phyloP scores from a whole-genome alignment of 2,797 vertebrate species.

The Etheostoma nigrum region DNA sequence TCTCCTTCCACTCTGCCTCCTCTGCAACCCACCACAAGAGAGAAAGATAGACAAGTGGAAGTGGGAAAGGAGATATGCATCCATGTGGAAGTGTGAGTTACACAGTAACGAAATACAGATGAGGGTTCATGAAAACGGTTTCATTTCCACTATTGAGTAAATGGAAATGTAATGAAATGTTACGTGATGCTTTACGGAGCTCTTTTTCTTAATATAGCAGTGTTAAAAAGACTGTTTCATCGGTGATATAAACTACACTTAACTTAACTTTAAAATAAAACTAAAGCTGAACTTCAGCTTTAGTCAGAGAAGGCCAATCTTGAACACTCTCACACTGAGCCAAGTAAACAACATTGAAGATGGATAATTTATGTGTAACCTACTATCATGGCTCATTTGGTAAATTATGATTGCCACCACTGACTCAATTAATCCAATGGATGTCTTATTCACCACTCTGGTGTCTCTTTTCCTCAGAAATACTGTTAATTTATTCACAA shows the following conservation, averaged over 20 bases:
- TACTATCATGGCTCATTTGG: background rate
- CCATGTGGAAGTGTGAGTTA: constrained; percentile 34
- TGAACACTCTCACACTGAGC: background rate
- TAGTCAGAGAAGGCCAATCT: background rate
- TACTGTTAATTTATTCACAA: background rate
- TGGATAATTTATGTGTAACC: background rate
- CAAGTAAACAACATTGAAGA: background rate
- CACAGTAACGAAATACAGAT: constrained; percentile 37
- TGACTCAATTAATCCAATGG: background rate
- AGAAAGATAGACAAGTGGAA: constrained; percentile 9
- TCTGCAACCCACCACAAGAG: constrained; percentile 32
- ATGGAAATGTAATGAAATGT: background rate
- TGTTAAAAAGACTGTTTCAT: constrained; percentile 5
- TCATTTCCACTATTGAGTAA: background rate
- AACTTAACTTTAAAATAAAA: constrained; percentile 1
- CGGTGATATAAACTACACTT: background rate
- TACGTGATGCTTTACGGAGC: background rate
- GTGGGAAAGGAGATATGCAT: constrained; percentile 30
- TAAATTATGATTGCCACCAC: no score
- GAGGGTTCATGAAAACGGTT: constrained; percentile 5
- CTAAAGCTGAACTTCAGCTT: background rate
- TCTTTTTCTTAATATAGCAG: background rate
- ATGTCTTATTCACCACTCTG: background rate
- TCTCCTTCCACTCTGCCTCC: constrained; percentile 39
- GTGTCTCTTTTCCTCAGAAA: background rate